Conservation (phyloP, 2,888 invertebrate species). For the Escarpia spicata region DNA sequence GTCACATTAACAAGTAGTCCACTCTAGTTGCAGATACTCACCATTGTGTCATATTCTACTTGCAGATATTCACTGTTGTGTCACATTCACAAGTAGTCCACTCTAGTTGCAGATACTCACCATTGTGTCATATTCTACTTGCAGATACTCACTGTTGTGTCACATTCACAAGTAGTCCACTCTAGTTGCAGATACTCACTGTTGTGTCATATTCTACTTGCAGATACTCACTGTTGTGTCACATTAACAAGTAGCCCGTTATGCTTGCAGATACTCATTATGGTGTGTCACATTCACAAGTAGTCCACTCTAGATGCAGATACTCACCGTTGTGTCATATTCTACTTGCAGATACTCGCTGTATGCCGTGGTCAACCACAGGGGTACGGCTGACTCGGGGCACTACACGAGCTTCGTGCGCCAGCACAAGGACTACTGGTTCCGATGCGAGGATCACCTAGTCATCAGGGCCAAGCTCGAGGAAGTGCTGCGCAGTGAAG, state of each 20-base stretch:
- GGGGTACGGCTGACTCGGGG: constrained; percentile 90
- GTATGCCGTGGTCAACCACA: constrained; percentile 96
- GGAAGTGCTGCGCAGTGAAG: constrained; percentile 95
- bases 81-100: not conserved
- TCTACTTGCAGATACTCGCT: constrained; percentile 79
- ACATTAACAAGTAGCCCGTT: too few relatives aligned
- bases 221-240: constrained; percentile 81
- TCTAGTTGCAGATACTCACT: constrained; percentile 62
- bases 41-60: constrained; percentile 68
- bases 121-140: constrained; percentile 18
- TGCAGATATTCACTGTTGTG: constrained; percentile 81
- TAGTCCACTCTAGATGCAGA: constrained; percentile 65
- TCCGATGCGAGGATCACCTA: constrained; percentile 95
- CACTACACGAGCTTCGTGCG: constrained; percentile 96
- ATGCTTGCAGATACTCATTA: constrained; percentile 79
- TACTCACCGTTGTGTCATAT: constrained; percentile 78
- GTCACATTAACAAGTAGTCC: too few relatives aligned
- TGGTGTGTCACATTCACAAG: constrained; percentile 61
- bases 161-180: too few relatives aligned
- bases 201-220: constrained; percentile 61
- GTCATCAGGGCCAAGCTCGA: constrained; percentile 87
- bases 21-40: constrained; percentile 75
- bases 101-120: not conserved
- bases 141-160: constrained; percentile 81
- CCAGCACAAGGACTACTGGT: constrained; percentile 78